Evolutionary conservation across 2,797 vertebrate genomes (phyloP), one percentile per base, ranked within the genome.

Genomic region (Galagoides demidoff): DNA sequence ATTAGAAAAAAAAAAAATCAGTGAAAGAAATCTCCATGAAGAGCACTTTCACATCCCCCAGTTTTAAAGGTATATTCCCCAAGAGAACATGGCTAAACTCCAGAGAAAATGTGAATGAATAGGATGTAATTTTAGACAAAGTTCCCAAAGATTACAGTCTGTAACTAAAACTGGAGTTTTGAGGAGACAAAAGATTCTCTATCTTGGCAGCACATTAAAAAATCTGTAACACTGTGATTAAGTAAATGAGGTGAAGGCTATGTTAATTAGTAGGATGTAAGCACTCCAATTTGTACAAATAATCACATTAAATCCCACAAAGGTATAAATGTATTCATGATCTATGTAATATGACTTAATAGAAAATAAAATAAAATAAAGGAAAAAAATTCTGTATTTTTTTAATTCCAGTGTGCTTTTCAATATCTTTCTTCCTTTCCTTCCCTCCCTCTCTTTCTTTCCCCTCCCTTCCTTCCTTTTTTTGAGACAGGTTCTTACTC

Each of bases 91-190:
- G 66, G 55, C 23, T 68, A 39, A 74, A 87, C 78, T 78, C 76
- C 90, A 91, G 27, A 94, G 57, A 37, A 88, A 95, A 74, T 92
- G 25, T 89, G 59, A 86, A 92, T 89, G 43, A 92, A 76, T 5
- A 85, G 79, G 68, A 66, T 89, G 23, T 25, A 86, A 87, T 91
- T 94, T 94, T 92, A 95, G 79, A 95, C 20, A 57, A 78, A 83
- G 52, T 92, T 93, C 43, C n/a, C 70, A 89, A 93, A 95, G 81
- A 86, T 91, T 74, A 66, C 25, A 92, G 70, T 23, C 79, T 45
- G n/a, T 68, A 85, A 85, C 7, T 61, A 82, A 84, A 95, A 91
- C 7, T 59, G 45, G 81, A 91, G 49, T 89, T 85, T 68, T 64
- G 89, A 70, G 55, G n/a, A 89, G 49, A 93, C 57, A 39, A 59